phyloP scores from a whole-genome alignment of 2,888 invertebrate species.

The Fissipunctia ypsillon region DNA sequence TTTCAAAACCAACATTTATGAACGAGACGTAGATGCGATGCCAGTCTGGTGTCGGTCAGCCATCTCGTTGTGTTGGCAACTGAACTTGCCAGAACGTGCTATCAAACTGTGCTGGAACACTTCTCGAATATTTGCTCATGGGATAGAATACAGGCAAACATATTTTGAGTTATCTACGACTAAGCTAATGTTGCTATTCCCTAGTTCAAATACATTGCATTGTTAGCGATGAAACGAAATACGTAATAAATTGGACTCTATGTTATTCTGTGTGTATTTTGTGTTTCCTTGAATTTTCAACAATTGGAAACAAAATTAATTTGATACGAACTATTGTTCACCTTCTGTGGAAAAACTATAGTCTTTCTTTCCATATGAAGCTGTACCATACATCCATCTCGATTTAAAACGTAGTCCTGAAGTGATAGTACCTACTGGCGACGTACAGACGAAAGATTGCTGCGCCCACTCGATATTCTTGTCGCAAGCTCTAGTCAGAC shows the following conservation, averaged over 20 bases:
- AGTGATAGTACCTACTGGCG: conserved; percentile 28
- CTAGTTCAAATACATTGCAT: background rate
- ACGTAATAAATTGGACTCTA: background rate
- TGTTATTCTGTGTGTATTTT: no score
- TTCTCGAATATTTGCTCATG: background rate
- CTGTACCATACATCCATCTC: conserved; percentile 28
- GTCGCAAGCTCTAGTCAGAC: conserved; percentile 33
- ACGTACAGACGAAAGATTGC: conserved; percentile 51
- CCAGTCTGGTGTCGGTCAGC: conserved; percentile 10
- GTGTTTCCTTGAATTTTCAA: background rate
- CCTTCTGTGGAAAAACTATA: background rate
- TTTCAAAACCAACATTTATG: conserved; percentile 2
- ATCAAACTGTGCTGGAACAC: conserved; percentile 9
- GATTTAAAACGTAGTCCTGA: conserved; percentile 26
- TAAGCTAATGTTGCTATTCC: background rate
- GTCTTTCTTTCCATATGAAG: background rate
- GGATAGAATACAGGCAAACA: background rate
- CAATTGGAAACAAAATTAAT: background rate
- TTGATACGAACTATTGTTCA: background rate
- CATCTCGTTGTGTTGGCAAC: conserved; percentile 27
- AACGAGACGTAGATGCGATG: background rate
- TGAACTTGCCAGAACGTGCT: conserved; percentile 11
- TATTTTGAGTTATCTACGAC: background rate
- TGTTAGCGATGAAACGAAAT: background rate
- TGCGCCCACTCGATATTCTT: conserved; percentile 60